Evolutionary conservation across 2,888 invertebrate genomes (phyloP).

Genomic region (Dinocampus coccinellae): DNA sequence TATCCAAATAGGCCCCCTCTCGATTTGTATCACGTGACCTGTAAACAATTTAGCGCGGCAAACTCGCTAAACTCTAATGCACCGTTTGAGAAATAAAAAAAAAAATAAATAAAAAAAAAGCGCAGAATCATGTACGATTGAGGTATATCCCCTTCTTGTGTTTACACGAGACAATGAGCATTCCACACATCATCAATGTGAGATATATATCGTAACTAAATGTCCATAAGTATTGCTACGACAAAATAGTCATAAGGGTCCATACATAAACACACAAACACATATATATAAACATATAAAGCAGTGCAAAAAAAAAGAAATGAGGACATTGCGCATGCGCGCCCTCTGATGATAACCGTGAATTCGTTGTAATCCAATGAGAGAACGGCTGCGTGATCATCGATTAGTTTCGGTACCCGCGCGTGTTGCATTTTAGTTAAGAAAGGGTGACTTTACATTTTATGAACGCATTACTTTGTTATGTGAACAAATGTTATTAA

Average conservation of each 20-base stretch:
- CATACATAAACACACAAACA: background rate
- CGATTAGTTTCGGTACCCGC: conserved; percentile 68
- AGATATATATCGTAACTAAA: conserved; percentile 23
- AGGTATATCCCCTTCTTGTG: background rate
- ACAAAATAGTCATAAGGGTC: background rate
- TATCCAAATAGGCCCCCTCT: conserved; percentile 49
- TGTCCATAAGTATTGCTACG: background rate
- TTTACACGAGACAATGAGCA: conserved; percentile 8
- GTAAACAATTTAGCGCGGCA: conserved; percentile 55
- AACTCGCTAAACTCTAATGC: background rate
- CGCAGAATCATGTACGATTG: background rate
- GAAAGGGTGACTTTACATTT: conserved; percentile 51
- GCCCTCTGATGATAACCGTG: conserved; percentile 41
- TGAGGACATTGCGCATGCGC: background rate
- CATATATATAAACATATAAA: background rate
- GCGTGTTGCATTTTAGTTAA: conserved; percentile 36
- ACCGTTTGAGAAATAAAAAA: too few relatives aligned
- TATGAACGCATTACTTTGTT: conserved; percentile 16
- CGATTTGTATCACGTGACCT: conserved; percentile 58
- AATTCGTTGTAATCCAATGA: conserved; percentile 53
- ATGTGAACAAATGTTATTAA: conserved; percentile 8
- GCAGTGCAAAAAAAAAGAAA: background rate
- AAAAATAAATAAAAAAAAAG: background rate
- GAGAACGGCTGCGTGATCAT: conserved; percentile 64
- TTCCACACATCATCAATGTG: conserved; percentile 20